These are phyloP conservation scores for Meriones psammophilus DNA, from an alignment of 2,797 vertebrate species.

Conservation along the genomic window DNA sequence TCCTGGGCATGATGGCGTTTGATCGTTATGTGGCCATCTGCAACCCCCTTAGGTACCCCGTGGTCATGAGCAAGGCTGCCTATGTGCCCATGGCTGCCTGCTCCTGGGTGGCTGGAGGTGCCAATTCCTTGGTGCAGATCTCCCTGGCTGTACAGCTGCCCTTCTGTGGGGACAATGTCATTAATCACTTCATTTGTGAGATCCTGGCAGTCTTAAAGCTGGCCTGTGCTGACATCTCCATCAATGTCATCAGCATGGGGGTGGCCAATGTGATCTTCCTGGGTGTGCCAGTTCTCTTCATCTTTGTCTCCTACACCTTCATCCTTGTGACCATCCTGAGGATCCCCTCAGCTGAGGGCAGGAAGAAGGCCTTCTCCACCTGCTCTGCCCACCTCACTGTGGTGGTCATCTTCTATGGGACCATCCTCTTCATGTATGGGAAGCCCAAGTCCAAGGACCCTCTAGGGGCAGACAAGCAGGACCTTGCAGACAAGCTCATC, in stretches of 20 bases:
- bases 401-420: constrained; percentile 66
- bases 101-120: constrained; percentile 64
- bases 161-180: constrained; percentile 70
- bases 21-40: constrained; percentile 75
- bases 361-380: constrained; percentile 80
- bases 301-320: constrained; percentile 69
- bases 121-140: constrained; percentile 45
- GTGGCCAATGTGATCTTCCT: constrained; percentile 72
- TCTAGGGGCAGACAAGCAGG: neutral
- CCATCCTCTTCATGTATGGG: constrained; percentile 77
- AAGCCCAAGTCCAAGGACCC: constrained; percentile 77
- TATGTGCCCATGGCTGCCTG: constrained; percentile 29
- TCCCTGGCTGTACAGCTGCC: constrained; percentile 10
- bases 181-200: constrained; percentile 81
- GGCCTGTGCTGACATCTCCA: constrained; percentile 76
- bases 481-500: neutral
- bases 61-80: constrained; percentile 66
- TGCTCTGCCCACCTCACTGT: constrained; percentile 79
- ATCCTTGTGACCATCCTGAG: constrained; percentile 68
- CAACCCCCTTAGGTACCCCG: constrained; percentile 46
- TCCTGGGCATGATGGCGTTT: constrained; percentile 73
- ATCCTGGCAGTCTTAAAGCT: constrained; percentile 79
- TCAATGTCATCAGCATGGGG: constrained; percentile 72
- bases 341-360: constrained; percentile 75
- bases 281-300: constrained; percentile 64